Evolutionary conservation across 2,113 vertebrate genomes (phyloP).

Genomic region (Mohoua ochrocephala): DNA sequence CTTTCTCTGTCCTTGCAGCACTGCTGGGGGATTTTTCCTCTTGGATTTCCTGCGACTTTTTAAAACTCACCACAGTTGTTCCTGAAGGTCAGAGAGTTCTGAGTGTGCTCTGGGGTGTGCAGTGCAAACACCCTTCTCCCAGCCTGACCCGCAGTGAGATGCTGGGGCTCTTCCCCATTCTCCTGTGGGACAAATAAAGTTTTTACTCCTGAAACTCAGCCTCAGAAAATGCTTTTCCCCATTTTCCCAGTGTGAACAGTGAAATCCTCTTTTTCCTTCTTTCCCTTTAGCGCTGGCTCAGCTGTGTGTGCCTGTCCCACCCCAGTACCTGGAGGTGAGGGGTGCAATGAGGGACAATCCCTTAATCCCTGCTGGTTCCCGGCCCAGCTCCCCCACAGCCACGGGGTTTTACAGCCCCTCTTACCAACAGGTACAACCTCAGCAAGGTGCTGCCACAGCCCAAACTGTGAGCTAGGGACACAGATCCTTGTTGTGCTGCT

Average conservation of each 20-base stretch:
- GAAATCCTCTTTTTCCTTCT: not conserved
- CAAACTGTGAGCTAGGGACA: not conserved
- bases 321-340: not conserved
- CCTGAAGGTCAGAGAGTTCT: not conserved
- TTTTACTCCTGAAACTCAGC: not conserved
- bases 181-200: not conserved
- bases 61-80: not conserved
- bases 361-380: not conserved
- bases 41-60: not conserved
- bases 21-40: not conserved
- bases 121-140: not conserved
- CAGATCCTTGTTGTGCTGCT: not conserved
- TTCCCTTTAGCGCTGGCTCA: not conserved
- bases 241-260: fast-evolving
- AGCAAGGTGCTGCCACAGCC: not conserved
- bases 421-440: not conserved
- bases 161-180: not conserved
- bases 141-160: not conserved
- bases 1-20: not conserved
- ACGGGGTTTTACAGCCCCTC: not conserved
- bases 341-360: not conserved
- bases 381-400: not conserved
- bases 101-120: not conserved
- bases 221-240: not conserved
- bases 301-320: not conserved